Percentiles rank a stretch among this genome's conserved stretches.
These are phyloP conservation scores for Clupea harengus DNA, from an alignment of 2,113 vertebrate genomes.

Conservation along the genomic window DNA sequence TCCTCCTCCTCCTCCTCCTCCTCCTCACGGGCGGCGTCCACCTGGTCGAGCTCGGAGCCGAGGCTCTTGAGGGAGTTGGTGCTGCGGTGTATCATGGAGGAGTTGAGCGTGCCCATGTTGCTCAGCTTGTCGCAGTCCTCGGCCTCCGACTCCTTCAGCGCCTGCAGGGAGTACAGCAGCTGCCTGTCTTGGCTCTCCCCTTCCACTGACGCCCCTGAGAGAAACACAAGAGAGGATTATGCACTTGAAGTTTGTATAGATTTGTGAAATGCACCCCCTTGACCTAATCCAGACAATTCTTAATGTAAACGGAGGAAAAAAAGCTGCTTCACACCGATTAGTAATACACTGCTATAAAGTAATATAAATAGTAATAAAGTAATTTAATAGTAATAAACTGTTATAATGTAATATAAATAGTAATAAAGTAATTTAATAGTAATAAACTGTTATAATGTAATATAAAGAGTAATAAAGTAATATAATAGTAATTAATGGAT, in stretches of 20 bases:
- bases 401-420: too few relatives aligned
- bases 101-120: slow-evolving; percentile 94
- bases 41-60: slow-evolving; percentile 77
- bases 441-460: too few relatives aligned
- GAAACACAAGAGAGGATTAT: slow-evolving; percentile 17
- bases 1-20: slow-evolving; percentile 36
- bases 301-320: too few relatives aligned
- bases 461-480: too few relatives aligned
- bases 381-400: too few relatives aligned
- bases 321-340: too few relatives aligned
- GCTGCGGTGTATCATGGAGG: slow-evolving; percentile 88
- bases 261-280: too few relatives aligned
- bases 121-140: slow-evolving; percentile 94
- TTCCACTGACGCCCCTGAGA: slow-evolving; percentile 84
- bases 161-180: slow-evolving; percentile 78
- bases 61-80: slow-evolving; percentile 85
- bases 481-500: not conserved
- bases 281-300: too few relatives aligned
- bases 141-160: slow-evolving; percentile 77
- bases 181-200: slow-evolving; percentile 81
- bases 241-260: too few relatives aligned
- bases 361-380: too few relatives aligned
- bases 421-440: too few relatives aligned
- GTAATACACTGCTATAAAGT: too few relatives aligned
- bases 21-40: slow-evolving; percentile 35